These are phyloP conservation scores for Trachymyrmex cornetzi DNA, from an alignment of 1,140 invertebrate species.

Conservation along the genomic window DNA sequence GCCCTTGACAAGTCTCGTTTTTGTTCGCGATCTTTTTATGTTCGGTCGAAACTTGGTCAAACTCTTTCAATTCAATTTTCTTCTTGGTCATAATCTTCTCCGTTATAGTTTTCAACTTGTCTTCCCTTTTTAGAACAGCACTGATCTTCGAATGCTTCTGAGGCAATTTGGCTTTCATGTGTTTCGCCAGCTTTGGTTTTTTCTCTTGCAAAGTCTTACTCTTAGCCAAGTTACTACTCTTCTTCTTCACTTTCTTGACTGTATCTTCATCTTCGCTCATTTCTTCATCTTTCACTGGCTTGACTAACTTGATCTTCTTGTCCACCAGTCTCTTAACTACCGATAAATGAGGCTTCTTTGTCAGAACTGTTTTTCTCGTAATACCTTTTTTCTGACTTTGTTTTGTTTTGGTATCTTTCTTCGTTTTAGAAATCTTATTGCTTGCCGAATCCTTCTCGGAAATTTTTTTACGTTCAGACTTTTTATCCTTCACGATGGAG, in stretches of 20 bases:
- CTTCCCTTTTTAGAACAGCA: slow-evolving; percentile 79
- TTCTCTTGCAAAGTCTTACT: slow-evolving; percentile 76
- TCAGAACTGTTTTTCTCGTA: slow-evolving; percentile 84
- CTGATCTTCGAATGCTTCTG: slow-evolving; percentile 81
- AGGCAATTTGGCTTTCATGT: slow-evolving; percentile 82
- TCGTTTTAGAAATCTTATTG: slow-evolving; percentile 78
- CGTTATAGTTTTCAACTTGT: slow-evolving; percentile 80
- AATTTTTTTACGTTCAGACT: slow-evolving; percentile 80
- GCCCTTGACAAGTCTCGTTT: slow-evolving; percentile 76
- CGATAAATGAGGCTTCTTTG: slow-evolving; percentile 82
- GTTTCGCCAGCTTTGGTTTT: slow-evolving; percentile 82
- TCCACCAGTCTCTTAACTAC: slow-evolving; percentile 82
- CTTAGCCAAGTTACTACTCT: slow-evolving; percentile 68
- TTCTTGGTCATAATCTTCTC: slow-evolving; percentile 82
- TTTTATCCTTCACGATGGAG: slow-evolving; percentile 80
- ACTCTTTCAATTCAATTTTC: slow-evolving; percentile 80
- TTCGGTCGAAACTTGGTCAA: slow-evolving; percentile 77
- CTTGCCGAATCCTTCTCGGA: slow-evolving; percentile 77
- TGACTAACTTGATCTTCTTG: slow-evolving; percentile 85
- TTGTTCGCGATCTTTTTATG: slow-evolving; percentile 76
- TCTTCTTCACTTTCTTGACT: slow-evolving; percentile 76
- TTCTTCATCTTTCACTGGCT: slow-evolving; percentile 76
- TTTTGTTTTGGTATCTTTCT: slow-evolving; percentile 81
- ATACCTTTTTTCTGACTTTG: slow-evolving; percentile 78
- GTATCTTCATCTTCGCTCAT: slow-evolving; percentile 73